Evolutionary conservation across 2,888 invertebrate species (phyloP), one percentile per base, ranked within the genome.

Genomic region (Acanthosepion pharaonis): DNA sequence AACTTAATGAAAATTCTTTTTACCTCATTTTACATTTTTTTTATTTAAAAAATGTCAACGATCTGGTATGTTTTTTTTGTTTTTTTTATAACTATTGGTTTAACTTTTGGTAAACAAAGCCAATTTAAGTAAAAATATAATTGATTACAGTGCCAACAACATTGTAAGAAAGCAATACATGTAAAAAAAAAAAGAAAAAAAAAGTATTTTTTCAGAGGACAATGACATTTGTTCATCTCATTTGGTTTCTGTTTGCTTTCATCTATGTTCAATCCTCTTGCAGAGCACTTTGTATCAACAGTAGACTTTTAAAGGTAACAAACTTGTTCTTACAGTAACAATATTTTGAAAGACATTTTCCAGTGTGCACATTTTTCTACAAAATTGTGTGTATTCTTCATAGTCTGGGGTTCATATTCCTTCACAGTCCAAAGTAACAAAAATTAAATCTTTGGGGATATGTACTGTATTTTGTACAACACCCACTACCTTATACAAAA

Each of bases 321-420:
- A 64, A 55, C 59, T 94, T 53, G 51, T 93, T 94, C 64, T 59
- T 55, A 94, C 55, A 59, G 64, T 94, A 94, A 94, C 94, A 94
- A 94, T 94, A 93, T 55, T 94, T 59, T 94, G 94, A 94, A 94
- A 94, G 94, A 94, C 94, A 18, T 94, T 94, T 92, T 92, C 48
- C 92, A 92, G 51, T 94, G 94, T 94, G 94, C 94, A 94, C 42
- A 55, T 51, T 48, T 94, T 55, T 94, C 94, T 94, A 94, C 64
- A 94, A 94, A 94, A 93, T 93, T 93, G 92, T 93, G 92, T 64
- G 64, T 94, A 64, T 25, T 55, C 33, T 94, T 55, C 48, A 18
- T 42, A 28, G 92, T 42, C 28, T 92, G 78, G 78, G 78, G 78
- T 78, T n/a, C 78, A 78, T 33, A 78, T 78, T 78, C 78, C 78